A percentile compares a stretch with the other conserved stretches of the same genome.
These are phyloP conservation scores for Linyphia triangularis DNA, from an alignment of 2,888 invertebrate genomes.

Conservation along the genomic window DNA sequence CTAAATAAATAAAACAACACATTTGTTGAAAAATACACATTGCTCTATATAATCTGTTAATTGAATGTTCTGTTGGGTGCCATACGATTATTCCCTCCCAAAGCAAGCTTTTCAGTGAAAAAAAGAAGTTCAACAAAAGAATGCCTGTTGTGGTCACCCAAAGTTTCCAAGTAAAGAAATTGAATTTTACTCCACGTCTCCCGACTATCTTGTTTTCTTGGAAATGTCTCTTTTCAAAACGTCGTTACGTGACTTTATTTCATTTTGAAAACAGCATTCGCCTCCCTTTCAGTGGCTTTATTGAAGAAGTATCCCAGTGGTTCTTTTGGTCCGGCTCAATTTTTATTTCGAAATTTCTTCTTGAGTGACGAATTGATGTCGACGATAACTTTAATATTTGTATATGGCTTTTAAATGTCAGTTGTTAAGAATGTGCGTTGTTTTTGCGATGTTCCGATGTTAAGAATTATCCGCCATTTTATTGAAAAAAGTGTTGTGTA, in stretches of 20 bases:
- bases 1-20: too few relatives aligned
- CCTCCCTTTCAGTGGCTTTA: slow-evolving; percentile 12
- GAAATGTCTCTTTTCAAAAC: slow-evolving; percentile 37
- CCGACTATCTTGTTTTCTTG: background rate
- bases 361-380: background rate
- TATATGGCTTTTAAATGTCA: too few relatives aligned
- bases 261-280: slow-evolving; percentile 33
- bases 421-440: too few relatives aligned
- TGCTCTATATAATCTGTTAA: too few relatives aligned
- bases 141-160: background rate
- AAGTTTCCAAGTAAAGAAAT: slow-evolving; percentile 35
- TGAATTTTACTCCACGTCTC: slow-evolving; percentile 32
- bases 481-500: too few relatives aligned
- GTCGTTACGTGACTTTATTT: slow-evolving; percentile 61
- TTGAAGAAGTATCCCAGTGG: slow-evolving; percentile 1
- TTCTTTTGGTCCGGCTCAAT: background rate
- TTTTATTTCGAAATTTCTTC: background rate
- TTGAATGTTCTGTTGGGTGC: too few relatives aligned
- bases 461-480: too few relatives aligned
- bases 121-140: too few relatives aligned
- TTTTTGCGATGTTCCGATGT: too few relatives aligned
- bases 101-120: background rate
- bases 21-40: too few relatives aligned
- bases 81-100: too few relatives aligned
- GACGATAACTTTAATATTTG: too few relatives aligned